These are phyloP conservation scores for Xenops minutus DNA, from an alignment of 2,797 vertebrate species.

Conservation along the genomic window DNA sequence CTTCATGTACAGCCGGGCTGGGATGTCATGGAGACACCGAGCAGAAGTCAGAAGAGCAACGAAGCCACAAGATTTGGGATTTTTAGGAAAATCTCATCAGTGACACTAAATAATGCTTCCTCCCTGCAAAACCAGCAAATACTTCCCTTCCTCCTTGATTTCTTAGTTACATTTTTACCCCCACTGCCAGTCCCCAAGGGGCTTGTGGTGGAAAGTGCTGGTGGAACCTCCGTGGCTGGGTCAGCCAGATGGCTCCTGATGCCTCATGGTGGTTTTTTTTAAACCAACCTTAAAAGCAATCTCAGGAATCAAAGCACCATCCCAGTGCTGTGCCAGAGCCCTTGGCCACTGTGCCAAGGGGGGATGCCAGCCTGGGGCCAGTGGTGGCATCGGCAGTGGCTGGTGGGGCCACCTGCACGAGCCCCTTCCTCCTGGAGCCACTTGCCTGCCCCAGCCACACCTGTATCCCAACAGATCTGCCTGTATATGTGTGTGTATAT, in stretches of 20 bases:
- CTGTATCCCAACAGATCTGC: rapidly evolving
- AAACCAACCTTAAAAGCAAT: constrained; percentile 35
- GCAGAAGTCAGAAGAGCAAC: background rate
- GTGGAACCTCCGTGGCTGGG: background rate
- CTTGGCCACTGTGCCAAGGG: rapidly evolving
- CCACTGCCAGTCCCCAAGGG: background rate
- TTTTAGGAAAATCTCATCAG: background rate
- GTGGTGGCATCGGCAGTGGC: rapidly evolving
- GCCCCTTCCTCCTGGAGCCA: background rate
- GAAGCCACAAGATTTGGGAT: background rate
- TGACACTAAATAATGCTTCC: background rate
- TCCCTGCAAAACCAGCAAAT: background rate
- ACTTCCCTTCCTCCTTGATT: background rate
- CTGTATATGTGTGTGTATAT: background rate
- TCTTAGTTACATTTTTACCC: background rate
- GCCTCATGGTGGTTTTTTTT: background rate
- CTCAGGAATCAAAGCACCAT: constrained; percentile 37
- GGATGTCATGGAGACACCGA: constrained; percentile 24
- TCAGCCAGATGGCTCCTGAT: background rate
- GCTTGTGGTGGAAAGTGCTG: background rate
- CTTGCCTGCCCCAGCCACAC: background rate
- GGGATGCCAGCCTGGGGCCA: background rate
- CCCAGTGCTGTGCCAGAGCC: rapidly evolving
- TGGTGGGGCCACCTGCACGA: rapidly evolving
- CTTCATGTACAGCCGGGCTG: background rate